Evolutionary conservation across 2,797 vertebrate species (phyloP).

Genomic region (Sternarchorhynchus goeldii): DNA sequence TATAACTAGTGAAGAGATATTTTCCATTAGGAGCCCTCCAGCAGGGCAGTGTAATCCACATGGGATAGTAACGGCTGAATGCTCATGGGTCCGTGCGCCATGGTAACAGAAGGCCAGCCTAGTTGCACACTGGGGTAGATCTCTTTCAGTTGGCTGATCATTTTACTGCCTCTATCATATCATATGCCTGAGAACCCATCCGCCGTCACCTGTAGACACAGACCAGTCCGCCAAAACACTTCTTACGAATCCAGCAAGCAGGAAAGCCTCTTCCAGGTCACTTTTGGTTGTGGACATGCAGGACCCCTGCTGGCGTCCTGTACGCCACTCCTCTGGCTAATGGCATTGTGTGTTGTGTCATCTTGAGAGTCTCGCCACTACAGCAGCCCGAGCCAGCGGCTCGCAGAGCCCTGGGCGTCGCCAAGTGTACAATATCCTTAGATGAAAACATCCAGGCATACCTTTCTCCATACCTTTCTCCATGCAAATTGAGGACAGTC

Average conservation of each 20-base stretch:
- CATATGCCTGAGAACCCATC: constrained; percentile 33
- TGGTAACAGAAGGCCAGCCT: constrained; percentile 46
- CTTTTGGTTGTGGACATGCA: constrained; percentile 35
- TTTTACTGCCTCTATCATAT: constrained; percentile 48
- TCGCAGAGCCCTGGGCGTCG: constrained; percentile 26
- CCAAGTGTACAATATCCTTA: constrained; percentile 72
- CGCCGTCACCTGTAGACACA: constrained; percentile 25
- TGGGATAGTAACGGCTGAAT: constrained; percentile 41
- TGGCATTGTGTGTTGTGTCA: constrained; percentile 55
- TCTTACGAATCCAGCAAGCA: neutral
- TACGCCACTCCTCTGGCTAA: constrained; percentile 40
- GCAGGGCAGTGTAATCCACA: constrained; percentile 49
- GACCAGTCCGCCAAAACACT: neutral
- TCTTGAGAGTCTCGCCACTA: constrained; percentile 44
- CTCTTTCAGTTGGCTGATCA: constrained; percentile 51
- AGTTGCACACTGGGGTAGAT: constrained; percentile 51
- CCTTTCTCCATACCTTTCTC: constrained; percentile 67
- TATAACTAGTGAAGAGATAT: constrained; percentile 27
- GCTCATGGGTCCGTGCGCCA: constrained; percentile 35
- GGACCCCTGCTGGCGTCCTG: constrained; percentile 18
- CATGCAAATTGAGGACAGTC: constrained; percentile 73
- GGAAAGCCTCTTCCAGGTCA: constrained; percentile 28
- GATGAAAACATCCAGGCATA: constrained; percentile 55
- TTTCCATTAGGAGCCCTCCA: constrained; percentile 50
- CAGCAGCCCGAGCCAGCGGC: constrained; percentile 33